Evolutionary conservation across 1,140 invertebrate species (phyloP), one percentile per base, ranked within the genome.

Genomic region (Drosophila repleta): DNA sequence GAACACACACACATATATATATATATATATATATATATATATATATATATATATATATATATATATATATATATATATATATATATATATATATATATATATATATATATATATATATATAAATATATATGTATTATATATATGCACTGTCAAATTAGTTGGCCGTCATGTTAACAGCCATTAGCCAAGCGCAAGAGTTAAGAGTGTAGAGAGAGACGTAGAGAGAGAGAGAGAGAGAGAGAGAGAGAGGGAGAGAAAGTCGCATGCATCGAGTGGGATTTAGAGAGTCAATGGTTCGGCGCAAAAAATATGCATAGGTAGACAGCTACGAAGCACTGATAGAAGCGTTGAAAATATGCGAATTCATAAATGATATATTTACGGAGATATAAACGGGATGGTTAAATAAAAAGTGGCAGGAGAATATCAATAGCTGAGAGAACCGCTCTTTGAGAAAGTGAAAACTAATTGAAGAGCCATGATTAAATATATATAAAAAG

Each of bases 71-170:
- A 41, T 53, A 58, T n/a, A n/a, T 21, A 39, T 3, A 35, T 56
- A 51, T 64, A 37, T 37, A n/a, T n/a, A n/a, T n/a, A n/a, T n/a
- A n/a, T n/a, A n/a, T n/a, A n/a, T n/a, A n/a, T n/a, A n/a, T n/a
- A n/a, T 15, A 55, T 39, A 37, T 20, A 43, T 57, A 51, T 29
- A 39, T 7, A 41, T 56, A 57, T 57, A 46, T 26, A 17, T 64
- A 60, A 56, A 65, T 11, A 32, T 62, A n/a, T 17, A 37, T 61
- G 35, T 53, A 58, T 21, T 21, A 39, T 3, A 35, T 56, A 51
- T 64, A 37, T 37, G 48, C 58, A 73, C 65, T 75, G 66, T 74
- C 73, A 88, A 87, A 87, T 87, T 87, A 87, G 82, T 87, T 76
- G 70, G 49, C 61, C 63, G 65, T 71, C 70, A 75, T 53, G 58